A percentile compares a stretch with the other conserved stretches of the same genome.
These are phyloP conservation scores for Stigmatopora nigra DNA, from an alignment of 2,113 vertebrate genomes.

Conservation along the genomic window DNA sequence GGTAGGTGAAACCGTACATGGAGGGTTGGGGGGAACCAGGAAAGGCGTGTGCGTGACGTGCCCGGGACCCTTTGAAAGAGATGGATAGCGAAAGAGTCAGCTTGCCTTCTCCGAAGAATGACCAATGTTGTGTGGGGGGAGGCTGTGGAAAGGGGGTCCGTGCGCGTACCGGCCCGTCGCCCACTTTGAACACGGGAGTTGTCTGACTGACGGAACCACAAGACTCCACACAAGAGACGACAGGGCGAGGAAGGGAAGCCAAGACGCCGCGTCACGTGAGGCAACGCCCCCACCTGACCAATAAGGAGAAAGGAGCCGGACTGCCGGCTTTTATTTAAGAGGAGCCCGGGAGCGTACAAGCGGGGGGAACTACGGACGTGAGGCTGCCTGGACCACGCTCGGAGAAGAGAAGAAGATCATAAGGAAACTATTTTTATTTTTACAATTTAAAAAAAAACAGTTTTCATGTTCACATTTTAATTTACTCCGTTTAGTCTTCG, in stretches of 20 bases:
- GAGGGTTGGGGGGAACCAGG: neutral
- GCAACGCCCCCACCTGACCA: slow-evolving; percentile 63
- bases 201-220: slow-evolving; percentile 27
- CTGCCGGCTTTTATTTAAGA: slow-evolving; percentile 55
- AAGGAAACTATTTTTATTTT: neutral
- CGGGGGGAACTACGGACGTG: slow-evolving; percentile 17
- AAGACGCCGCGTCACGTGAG: slow-evolving; percentile 67
- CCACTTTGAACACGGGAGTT: slow-evolving; percentile 16
- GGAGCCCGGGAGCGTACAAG: slow-evolving; percentile 21
- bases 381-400: neutral
- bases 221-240: slow-evolving; percentile 52
- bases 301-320: slow-evolving; percentile 57
- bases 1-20: slow-evolving; percentile 7
- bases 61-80: slow-evolving; percentile 2
- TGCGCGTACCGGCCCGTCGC: slow-evolving; percentile 38
- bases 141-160: slow-evolving; percentile 38
- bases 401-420: neutral
- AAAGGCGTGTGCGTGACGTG: neutral
- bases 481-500: neutral
- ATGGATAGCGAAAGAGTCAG: slow-evolving; percentile 27
- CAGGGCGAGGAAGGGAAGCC: slow-evolving; percentile 56
- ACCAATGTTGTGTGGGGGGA: slow-evolving; percentile 31
- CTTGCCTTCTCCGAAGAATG: slow-evolving; percentile 47
- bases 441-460: too few relatives aligned
- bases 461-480: too few relatives aligned